phyloP scores from a whole-genome alignment of 2,888 invertebrate species.

The Periphyllus acericola region DNA sequence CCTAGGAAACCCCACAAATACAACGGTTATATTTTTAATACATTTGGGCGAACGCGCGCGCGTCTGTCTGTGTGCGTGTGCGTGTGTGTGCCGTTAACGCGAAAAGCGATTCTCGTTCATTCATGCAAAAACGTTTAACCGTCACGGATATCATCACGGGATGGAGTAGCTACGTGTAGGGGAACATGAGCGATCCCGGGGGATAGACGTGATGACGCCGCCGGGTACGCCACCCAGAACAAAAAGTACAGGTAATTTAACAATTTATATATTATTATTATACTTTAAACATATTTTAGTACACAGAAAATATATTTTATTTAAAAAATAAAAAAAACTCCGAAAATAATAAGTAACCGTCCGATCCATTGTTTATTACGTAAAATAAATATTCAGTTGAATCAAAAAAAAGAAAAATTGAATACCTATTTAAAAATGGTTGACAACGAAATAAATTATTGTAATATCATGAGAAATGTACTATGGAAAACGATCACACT shows the following conservation, averaged over 20 bases:
- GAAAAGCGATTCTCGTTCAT: constrained; percentile 48
- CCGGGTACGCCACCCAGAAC: constrained; percentile 58
- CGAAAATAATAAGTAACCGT: neutral
- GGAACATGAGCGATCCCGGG: constrained; percentile 59
- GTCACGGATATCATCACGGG: constrained; percentile 27
- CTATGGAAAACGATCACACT: too few relatives aligned
- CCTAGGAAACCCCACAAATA: constrained; percentile 54
- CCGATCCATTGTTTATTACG: neutral
- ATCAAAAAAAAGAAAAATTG: too few relatives aligned
- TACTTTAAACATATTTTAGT: neutral
- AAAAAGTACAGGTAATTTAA: constrained; percentile 48
- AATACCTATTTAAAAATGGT: too few relatives aligned
- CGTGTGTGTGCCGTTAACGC: constrained; percentile 18
- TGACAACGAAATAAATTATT: too few relatives aligned
- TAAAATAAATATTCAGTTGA: neutral
- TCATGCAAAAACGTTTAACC: constrained; percentile 51
- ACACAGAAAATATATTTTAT: neutral
- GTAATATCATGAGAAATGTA: too few relatives aligned
- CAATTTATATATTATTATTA: neutral
- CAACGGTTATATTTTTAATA: constrained; percentile 31
- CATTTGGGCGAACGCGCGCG: constrained; percentile 39
- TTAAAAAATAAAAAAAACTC: neutral
- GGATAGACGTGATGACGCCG: constrained; percentile 61
- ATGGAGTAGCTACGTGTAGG: constrained; percentile 44
- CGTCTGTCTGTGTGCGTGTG: constrained; percentile 10